Evolutionary conservation across 2,113 vertebrate genomes (phyloP).

Genomic region (Haliaeetus leucogaster): DNA sequence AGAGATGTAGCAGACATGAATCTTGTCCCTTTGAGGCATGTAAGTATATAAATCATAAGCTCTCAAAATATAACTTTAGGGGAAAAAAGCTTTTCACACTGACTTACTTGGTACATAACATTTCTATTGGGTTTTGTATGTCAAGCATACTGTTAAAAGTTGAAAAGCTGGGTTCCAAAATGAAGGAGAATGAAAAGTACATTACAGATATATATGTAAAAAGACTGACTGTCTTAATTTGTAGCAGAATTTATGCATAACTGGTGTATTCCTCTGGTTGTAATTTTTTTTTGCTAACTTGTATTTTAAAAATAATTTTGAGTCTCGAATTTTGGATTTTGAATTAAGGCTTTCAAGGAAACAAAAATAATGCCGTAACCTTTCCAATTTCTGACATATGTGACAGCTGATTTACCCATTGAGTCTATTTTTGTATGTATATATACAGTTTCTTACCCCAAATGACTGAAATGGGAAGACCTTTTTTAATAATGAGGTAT

Average conservation of each 20-base stretch:
- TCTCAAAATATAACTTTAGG: not conserved
- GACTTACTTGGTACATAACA: not conserved
- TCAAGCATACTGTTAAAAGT: not conserved
- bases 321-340: not conserved
- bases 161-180: not conserved
- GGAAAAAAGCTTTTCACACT: not conserved
- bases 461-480: not conserved
- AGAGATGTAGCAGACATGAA: not conserved
- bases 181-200: not conserved
- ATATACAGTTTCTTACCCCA: not conserved
- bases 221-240: not conserved
- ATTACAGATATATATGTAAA: not conserved
- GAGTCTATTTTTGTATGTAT: not conserved
- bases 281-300: not conserved
- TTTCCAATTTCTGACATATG: not conserved
- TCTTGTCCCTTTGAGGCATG: not conserved
- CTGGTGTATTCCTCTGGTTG: not conserved
- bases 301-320: not conserved
- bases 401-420: not conserved
- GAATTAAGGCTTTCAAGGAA: not conserved
- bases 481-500: not conserved
- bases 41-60: not conserved
- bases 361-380: not conserved
- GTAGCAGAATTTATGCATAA: not conserved
- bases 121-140: not conserved